Conservation (phyloP, 2,113 vertebrate genomes). For the Morphnarchus princeps region DNA sequence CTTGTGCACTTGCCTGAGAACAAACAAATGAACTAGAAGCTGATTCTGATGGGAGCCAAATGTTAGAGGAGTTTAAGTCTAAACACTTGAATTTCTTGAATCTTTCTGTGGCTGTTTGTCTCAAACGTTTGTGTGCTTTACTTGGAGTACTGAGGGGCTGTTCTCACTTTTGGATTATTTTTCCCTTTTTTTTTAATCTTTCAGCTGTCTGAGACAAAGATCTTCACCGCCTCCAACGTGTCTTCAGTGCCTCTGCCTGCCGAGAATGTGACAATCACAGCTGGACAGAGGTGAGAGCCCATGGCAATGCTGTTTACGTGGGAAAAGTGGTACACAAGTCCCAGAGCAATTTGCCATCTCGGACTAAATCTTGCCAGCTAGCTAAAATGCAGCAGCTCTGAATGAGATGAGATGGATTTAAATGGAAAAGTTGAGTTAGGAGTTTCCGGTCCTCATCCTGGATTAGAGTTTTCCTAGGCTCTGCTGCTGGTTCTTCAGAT, state of each 20-base stretch:
- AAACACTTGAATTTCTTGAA: background rate
- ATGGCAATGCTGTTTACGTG: background rate
- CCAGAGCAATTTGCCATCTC: background rate
- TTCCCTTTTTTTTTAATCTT: background rate
- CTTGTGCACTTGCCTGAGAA: background rate
- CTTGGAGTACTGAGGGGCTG: background rate
- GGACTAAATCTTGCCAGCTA: background rate
- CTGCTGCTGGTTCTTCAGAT: background rate
- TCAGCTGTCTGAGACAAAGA: constrained; percentile 97
- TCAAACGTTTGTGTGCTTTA: background rate
- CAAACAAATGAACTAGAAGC: background rate
- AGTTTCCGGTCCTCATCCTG: background rate
- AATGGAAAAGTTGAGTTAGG: background rate
- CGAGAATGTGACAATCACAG: constrained; percentile 98
- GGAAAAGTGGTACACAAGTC: background rate
- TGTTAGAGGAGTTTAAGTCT: background rate
- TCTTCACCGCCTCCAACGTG: constrained; percentile 96
- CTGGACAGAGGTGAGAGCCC: constrained; percentile 87
- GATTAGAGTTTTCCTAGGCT: background rate
- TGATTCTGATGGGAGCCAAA: background rate
- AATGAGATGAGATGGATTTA: background rate
- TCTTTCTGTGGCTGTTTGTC: background rate
- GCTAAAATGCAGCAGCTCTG: background rate
- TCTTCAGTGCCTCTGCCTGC: constrained; percentile 87
- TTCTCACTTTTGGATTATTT: background rate